Base-by-base conservation (phyloP, 2,888 invertebrate species). In the Rhyacophila evoluta region DNA sequence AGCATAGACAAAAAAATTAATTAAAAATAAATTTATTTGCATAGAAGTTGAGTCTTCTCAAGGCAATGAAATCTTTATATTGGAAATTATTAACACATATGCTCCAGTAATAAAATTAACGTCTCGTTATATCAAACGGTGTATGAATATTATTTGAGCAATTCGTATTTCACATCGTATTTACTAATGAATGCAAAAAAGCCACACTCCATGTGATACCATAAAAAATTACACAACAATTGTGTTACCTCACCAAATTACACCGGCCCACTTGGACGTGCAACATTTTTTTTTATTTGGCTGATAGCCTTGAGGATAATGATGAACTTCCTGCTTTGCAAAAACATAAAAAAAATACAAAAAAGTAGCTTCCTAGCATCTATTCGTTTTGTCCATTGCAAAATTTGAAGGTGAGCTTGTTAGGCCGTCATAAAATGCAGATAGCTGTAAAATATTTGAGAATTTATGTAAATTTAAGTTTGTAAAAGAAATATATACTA, bases 151-250 rank as follows among this genome's bases (percentile, higher is more conserved):
- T 25, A 8, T 55, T 55, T 19, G 55, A 25, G 2, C 1, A 1
- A 55, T 25, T 55, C 55, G 10, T 19, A 25, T 10, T 19, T 1
- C 25, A 5, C 19, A 19, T 6, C 55, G 15, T 25, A 19, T 55
- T 25, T 25, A 25, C 55, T 55, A 55, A 55, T 55, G 55, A 25
- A 55, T 39, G 19, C 55, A 55, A 55, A 55, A 55, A 55, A 55
- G 15, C 10, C 55, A 2, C 55, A 55, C 6, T 25, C 1, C 1
- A 10, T 55, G 25, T 55, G 55, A 55, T 55, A 19, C 15, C 15
- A 55, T 19, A 55, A 55, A 55, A 55, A 55, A 55, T 33, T 33
- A 33, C n/a, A 33, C 29, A 55, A 6, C 8, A 41, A 19, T 19
- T 8, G 55, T 2, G 19, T 55, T 55, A 55, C 55, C 55, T 55